These are phyloP conservation scores for Camponotus vicinus DNA, from an alignment of 1,140 invertebrate genomes.

Conservation along the genomic window DNA sequence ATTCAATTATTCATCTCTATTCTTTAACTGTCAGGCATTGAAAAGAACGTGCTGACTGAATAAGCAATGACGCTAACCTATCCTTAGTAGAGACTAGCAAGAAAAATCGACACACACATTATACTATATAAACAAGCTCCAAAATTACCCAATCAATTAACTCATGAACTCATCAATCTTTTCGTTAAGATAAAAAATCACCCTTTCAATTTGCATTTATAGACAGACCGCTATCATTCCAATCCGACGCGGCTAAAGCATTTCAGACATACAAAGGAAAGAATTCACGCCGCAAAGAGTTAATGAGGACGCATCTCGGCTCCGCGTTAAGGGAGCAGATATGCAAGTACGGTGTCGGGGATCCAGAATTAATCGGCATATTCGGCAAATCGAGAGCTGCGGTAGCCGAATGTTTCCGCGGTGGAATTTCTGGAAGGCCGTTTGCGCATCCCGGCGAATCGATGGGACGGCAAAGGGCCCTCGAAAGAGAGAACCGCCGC, in stretches of 20 bases:
- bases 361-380: slow-evolving; percentile 62
- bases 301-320: slow-evolving; percentile 6
- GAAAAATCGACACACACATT: not conserved
- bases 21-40: not conserved
- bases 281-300: not conserved
- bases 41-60: not conserved
- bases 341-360: not conserved
- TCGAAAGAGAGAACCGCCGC: slow-evolving; percentile 68
- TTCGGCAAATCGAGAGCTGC: slow-evolving; percentile 66
- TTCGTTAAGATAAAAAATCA: not conserved
- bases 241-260: not conserved
- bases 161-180: not conserved
- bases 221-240: not conserved
- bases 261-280: slow-evolving; percentile 4
- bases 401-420: slow-evolving; percentile 43
- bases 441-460: slow-evolving; percentile 58
- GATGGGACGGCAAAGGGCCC: slow-evolving; percentile 67
- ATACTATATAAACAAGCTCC: not conserved
- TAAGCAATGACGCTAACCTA: not conserved
- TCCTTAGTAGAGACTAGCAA: not conserved
- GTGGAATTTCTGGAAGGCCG: slow-evolving; percentile 69
- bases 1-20: not conserved
- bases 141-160: slow-evolving; percentile 14
- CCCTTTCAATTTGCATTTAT: not conserved
- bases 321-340: not conserved